A percentile compares a stretch with the other conserved stretches of the same genome.
These are phyloP conservation scores for Morinoia aosen DNA, from an alignment of 2,888 invertebrate genomes.

Conservation along the genomic window DNA sequence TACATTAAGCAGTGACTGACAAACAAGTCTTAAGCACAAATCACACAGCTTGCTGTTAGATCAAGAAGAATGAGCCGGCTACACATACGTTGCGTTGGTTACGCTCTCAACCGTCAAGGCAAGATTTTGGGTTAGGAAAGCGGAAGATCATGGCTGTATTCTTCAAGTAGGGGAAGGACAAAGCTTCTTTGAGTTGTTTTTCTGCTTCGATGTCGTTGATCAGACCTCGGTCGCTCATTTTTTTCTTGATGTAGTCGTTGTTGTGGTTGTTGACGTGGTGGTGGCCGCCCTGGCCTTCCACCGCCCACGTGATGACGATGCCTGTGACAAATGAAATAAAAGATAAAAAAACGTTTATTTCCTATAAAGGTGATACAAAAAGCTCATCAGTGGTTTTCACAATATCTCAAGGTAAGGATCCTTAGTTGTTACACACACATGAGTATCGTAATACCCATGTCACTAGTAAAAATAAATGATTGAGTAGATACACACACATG, in stretches of 20 bases:
- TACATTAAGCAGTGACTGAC: background rate
- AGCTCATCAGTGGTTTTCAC: too few species aligned
- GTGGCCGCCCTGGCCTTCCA: constrained; percentile 46
- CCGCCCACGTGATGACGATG: constrained; percentile 59
- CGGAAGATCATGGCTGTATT: constrained; percentile 28
- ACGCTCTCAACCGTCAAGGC: background rate
- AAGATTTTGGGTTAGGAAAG: background rate
- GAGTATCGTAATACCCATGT: too few species aligned
- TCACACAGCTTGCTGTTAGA: background rate
- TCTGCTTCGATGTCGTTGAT: constrained; percentile 20
- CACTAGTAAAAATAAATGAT: too few species aligned
- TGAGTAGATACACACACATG: too few species aligned
- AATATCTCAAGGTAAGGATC: too few species aligned
- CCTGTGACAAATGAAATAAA: constrained; percentile 51
- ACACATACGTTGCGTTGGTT: too few species aligned
- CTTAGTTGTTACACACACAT: too few species aligned
- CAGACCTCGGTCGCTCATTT: constrained; percentile 51
- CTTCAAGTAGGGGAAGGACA: background rate
- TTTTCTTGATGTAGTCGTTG: constrained; percentile 53
- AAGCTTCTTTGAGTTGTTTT: background rate
- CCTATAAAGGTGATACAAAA: too few species aligned
- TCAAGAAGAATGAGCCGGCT: background rate
- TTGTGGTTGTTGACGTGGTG: constrained; percentile 55
- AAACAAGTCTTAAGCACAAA: background rate
- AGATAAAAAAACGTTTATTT: background rate